Evolutionary conservation across 2,113 vertebrate species (phyloP).

Genomic region (Pseudorasbora parva): DNA sequence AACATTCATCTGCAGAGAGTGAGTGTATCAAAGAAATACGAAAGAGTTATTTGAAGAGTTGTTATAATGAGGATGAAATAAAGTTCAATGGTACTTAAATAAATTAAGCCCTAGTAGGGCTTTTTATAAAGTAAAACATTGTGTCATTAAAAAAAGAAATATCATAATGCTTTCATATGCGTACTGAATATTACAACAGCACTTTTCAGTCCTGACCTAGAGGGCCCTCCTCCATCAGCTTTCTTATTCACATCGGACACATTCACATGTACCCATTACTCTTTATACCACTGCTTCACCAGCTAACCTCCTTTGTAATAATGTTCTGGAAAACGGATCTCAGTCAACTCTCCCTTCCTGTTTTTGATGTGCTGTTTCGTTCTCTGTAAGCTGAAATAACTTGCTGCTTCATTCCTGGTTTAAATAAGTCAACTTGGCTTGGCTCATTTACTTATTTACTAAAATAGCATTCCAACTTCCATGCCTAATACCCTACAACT

Average conservation of each 20-base stretch:
- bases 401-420: not conserved
- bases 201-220: constrained; percentile 7
- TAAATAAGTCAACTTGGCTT: not conserved
- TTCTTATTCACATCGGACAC: not conserved
- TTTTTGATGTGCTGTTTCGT: not conserved
- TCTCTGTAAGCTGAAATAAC: not conserved
- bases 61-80: not conserved
- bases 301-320: not conserved
- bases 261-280: not conserved
- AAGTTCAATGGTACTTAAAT: not conserved
- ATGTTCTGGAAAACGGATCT: not conserved
- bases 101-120: not conserved
- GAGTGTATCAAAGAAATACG: not conserved
- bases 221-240: constrained; percentile 1
- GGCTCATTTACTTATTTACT: not conserved
- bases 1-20: not conserved
- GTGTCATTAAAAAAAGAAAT: constrained; percentile 4
- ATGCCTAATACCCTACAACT: not conserved
- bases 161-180: not conserved
- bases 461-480: not conserved
- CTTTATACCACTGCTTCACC: not conserved
- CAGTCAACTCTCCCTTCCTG: not conserved
- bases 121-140: not conserved
- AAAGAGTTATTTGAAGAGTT: not conserved
- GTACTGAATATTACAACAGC: constrained; percentile 10